Conservation (phyloP, 30 jellyfish, hydroid and myxozoan species). For the Clytia hemisphaerica region DNA sequence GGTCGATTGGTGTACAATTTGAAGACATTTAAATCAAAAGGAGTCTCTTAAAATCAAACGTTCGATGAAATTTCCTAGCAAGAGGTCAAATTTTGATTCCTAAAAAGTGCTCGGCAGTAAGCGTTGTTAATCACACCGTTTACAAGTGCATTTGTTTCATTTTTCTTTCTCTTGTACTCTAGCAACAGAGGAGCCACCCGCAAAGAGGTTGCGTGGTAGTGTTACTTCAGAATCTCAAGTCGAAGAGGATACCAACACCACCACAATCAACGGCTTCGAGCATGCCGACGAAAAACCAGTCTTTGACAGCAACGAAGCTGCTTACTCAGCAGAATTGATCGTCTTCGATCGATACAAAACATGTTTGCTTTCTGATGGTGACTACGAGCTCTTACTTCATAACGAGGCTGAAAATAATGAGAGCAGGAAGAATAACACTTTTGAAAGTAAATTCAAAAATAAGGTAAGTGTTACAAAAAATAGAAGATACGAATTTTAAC, state of each 20-base stretch:
- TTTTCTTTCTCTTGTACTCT: too few relatives aligned
- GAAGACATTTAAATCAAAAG: too few relatives aligned
- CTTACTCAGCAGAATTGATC: slow-evolving; percentile 80
- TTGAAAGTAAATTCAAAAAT: slow-evolving; percentile 59
- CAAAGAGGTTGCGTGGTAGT: slow-evolving; percentile 43
- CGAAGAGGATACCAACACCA: too few relatives aligned
- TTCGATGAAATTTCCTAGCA: too few relatives aligned
- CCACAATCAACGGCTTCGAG: slow-evolving; percentile 8
- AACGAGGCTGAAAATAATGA: slow-evolving; percentile 36
- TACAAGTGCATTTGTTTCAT: too few relatives aligned
- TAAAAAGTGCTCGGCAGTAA: too few relatives aligned
- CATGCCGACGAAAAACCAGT: neutral
- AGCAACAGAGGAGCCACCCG: slow-evolving; percentile 55
- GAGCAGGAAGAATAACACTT: slow-evolving; percentile 36
- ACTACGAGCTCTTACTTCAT: slow-evolving; percentile 81
- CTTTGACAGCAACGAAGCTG: slow-evolving; percentile 29
- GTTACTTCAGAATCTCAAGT: slow-evolving; percentile 15
- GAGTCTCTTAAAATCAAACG: too few relatives aligned
- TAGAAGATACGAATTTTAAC: too few relatives aligned
- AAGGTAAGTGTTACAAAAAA: slow-evolving; percentile 41
- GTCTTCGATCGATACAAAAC: slow-evolving; percentile 78
- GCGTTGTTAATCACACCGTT: too few relatives aligned
- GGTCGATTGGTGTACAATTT: too few relatives aligned
- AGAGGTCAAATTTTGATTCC: too few relatives aligned
- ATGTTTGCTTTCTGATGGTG: slow-evolving; percentile 80